Evolutionary conservation across 1,140 invertebrate genomes (phyloP), one percentile per base, ranked within the genome.

Genomic region (Xylocopa sonorina): DNA sequence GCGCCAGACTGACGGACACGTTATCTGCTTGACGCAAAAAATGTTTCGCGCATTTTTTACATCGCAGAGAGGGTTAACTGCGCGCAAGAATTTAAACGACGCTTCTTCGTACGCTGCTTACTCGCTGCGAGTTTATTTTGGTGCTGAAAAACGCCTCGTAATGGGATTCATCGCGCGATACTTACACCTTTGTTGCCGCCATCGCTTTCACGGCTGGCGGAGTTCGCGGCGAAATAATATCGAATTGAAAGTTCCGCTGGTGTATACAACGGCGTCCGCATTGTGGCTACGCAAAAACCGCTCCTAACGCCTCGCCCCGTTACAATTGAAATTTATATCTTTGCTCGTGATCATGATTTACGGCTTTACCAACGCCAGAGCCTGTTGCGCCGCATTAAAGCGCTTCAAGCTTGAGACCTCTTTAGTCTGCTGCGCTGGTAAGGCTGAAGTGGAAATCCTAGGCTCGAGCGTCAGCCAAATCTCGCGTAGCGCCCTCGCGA

Each of bases 301-400:
- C 7, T 29, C 2, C 21, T 21, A n/a, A n/a, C 50, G 50, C n/a
- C 21, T 21, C n/a, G 50, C 29, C n/a, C n/a, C 6, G 2, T 41
- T 14, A 12, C 29, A 21, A 62, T 38, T 74, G 46, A 51, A 74
- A 63, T 63, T 46, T 41, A 48, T 41, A 50, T 27, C 24, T 16
- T 27, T 21, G 57, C 51, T 60, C 27, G 29, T 88, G 87, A 89
- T 85, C 85, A 81, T 34, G 38, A 76, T 32, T 29, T 43, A 34
- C 48, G 34, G n/a, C 14, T 16, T n/a, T 27, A 18, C 4, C 43
- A 34, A 29, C 38, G 43, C n/a, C 12, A 24, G 27, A 43, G 50
- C 73, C 62, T 76, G 73, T 67, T 76, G 50, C 50, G 38, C 18
- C 27, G 21, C 2, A 12, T 14, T 24, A 10, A 41, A 55, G 21